Base-by-base conservation (phyloP, 1,140 invertebrate genomes). In the Uloborus diversus region DNA sequence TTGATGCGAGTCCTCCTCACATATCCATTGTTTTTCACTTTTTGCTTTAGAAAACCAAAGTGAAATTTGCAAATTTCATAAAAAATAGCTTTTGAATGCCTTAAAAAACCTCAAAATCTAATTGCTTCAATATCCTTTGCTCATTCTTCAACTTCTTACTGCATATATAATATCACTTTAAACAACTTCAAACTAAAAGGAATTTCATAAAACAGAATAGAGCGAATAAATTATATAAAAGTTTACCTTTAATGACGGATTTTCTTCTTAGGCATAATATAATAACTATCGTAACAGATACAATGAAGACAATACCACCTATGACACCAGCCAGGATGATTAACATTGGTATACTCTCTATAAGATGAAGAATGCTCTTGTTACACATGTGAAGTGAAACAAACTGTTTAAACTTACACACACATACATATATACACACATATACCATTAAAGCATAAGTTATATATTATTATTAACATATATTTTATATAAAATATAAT, bases 291-390 rank as follows among this genome's bases (percentile, higher is more conserved):
- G 90, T 89, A n/a, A 91, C 86, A 4, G 89, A 88, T 1, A 91
- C 88, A 57, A 92, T 89, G 84, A 92, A 86, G 69, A 92, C 89
- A n/a, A 91, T 90, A 0, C 90, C 90, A 17, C 90, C 91, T 73
- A 91, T 89, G 11, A 91, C 90, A 56, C 89, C 90, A 51, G 89
- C 89, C 47, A 92, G 84, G 32, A 92, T 91, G 69, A 91, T 85
- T 9, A 91, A 84, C n/a, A 92, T 85, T 3, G 91, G 91, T 59
- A 91, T 89, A 69, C 88, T 88, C 87, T 91, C 91, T 92, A 87
- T 79, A 81, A 82, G 59, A 59, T 35, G 68, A 62, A 89, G 88
- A 56, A 42, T 3, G 25, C 35, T 13, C 47, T 11, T 11, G 35
- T n/a, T 47, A 47, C 47, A 0, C n/a, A 53, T 28, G 27, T 33